Evolutionary conservation across 2,797 vertebrate genomes (phyloP).

Genomic region (Neoniphon sammara): DNA sequence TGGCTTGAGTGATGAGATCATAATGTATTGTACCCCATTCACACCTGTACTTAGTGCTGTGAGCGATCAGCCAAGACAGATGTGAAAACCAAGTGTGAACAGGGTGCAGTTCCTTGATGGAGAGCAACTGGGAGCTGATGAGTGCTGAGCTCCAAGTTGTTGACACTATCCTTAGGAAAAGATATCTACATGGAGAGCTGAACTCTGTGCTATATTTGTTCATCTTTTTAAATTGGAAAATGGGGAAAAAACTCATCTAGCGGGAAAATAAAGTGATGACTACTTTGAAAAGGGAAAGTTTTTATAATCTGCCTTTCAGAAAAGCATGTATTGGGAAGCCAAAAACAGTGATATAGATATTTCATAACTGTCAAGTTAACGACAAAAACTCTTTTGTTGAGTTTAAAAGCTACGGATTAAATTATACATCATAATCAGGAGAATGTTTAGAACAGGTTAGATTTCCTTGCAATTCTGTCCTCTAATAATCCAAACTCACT

Average conservation of each 20-base stretch:
- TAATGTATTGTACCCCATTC: too few relatives aligned
- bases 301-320: not conserved
- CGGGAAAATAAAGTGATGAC: not conserved
- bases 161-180: not conserved
- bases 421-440: not conserved
- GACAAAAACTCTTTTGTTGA: not conserved
- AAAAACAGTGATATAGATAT: not conserved
- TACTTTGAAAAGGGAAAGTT: not conserved
- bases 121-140: too few relatives aligned
- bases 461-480: not conserved
- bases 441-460: not conserved
- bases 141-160: not conserved
- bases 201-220: not conserved
- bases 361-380: not conserved
- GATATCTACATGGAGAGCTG: not conserved
- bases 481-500: slow-evolving; percentile 62
- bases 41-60: too few relatives aligned
- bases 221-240: not conserved
- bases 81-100: too few relatives aligned
- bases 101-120: too few relatives aligned
- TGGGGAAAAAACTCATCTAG: not conserved
- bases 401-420: not conserved
- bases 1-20: too few relatives aligned
- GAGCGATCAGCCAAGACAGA: too few relatives aligned
- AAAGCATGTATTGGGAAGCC: not conserved